These are phyloP conservation scores for Merluccius polli DNA, from an alignment of 2,797 vertebrate species.

Conservation along the genomic window DNA sequence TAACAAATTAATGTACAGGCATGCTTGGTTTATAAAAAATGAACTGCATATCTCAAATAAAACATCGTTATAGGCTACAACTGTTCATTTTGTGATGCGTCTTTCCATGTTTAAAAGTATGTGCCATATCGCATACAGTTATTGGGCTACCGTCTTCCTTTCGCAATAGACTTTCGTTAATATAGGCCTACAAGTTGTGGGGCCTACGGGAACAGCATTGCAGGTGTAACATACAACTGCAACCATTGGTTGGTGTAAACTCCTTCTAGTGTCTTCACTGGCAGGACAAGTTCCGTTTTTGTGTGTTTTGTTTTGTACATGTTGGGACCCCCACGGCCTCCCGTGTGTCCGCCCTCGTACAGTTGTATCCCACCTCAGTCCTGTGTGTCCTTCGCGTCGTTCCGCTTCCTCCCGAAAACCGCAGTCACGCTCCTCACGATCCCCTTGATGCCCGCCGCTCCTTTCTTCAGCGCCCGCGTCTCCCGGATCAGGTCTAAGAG, in stretches of 20 bases:
- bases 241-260: no score
- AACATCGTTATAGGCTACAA: background rate
- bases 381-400: conserved; percentile 38
- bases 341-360: background rate
- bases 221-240: background rate
- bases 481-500: conserved; percentile 71
- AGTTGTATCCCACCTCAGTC: background rate
- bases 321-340: background rate
- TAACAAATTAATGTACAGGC: background rate
- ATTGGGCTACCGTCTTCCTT: background rate
- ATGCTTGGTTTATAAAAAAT: background rate
- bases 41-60: no score
- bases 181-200: background rate
- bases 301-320: background rate
- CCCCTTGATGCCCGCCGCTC: conserved; percentile 60
- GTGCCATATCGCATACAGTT: background rate
- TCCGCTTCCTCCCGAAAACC: conserved; percentile 72
- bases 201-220: background rate
- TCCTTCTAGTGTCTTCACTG: no score
- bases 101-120: background rate
- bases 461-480: conserved; percentile 52
- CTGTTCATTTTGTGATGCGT: background rate
- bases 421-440: conserved; percentile 78
- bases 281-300: no score
- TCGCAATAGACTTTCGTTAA: background rate